Evolutionary conservation across 2,113 vertebrate species (phyloP).

Genomic region (Elgaria multicarinata): DNA sequence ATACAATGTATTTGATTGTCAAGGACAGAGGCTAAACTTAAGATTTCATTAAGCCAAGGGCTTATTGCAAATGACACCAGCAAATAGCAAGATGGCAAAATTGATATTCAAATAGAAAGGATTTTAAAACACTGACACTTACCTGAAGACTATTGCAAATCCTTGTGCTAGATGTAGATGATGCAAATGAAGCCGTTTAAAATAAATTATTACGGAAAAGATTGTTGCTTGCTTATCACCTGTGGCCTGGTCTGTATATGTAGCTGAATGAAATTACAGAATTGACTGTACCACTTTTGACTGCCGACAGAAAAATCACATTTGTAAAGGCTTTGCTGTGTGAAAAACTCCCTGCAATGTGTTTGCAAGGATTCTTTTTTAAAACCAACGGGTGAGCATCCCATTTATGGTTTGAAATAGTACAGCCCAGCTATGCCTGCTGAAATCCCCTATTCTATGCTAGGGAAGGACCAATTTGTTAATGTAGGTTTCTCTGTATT

Average conservation of each 20-base stretch:
- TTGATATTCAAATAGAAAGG: constrained; percentile 63
- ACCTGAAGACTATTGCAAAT: constrained; percentile 59
- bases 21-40: constrained; percentile 55
- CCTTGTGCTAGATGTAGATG: constrained; percentile 39
- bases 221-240: not conserved
- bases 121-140: constrained; percentile 65
- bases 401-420: not conserved
- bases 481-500: no score
- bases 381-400: not conserved
- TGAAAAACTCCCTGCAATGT: not conserved
- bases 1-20: constrained; percentile 65
- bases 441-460: no score
- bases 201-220: no score
- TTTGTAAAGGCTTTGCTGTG: not conserved
- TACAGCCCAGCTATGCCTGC: not conserved
- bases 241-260: not conserved
- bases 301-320: not conserved
- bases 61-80: constrained; percentile 68
- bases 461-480: no score
- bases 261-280: not conserved
- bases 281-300: not conserved
- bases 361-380: not conserved
- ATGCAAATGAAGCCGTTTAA: constrained; percentile 44
- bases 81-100: constrained; percentile 61
- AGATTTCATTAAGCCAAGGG: constrained; percentile 69